These are phyloP conservation scores for Eretmocerus hayati DNA, from an alignment of 2,888 invertebrate genomes.

Conservation along the genomic window DNA sequence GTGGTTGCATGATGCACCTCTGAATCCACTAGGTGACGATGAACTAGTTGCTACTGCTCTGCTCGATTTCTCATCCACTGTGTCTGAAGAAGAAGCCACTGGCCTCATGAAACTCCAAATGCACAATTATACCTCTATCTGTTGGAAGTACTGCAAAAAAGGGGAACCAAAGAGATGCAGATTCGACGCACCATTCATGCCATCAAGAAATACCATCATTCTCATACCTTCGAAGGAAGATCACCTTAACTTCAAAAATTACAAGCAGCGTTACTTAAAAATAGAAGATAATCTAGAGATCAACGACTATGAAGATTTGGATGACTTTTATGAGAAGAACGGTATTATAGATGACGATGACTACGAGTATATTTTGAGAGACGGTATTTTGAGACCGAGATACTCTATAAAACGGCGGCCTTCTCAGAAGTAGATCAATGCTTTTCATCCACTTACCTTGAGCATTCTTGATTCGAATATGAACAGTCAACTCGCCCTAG, in stretches of 20 bases:
- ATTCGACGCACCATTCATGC: too few species aligned
- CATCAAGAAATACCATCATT: conserved; percentile 18
- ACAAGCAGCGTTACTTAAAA: neutral
- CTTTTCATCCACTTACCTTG: too few species aligned
- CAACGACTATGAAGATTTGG: neutral
- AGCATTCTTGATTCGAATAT: too few species aligned
- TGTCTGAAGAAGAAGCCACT: conserved; percentile 19
- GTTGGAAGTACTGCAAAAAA: conserved; percentile 27
- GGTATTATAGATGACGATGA: too few species aligned
- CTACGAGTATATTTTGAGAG: too few species aligned
- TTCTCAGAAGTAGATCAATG: too few species aligned
- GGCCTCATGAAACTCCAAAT: conserved; percentile 28
- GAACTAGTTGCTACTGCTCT: conserved; percentile 18
- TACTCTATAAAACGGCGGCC: too few species aligned
- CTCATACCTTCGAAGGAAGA: conserved; percentile 21
- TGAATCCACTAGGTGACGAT: conserved; percentile 18
- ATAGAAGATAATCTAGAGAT: conserved; percentile 2
- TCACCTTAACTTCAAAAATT: conserved; percentile 1
- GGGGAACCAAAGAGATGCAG: conserved; percentile 27
- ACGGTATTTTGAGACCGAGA: too few species aligned
- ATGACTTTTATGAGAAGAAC: too few species aligned
- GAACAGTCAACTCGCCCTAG: too few species aligned
- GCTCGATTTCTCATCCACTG: conserved; percentile 2
- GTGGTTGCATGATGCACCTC: conserved; percentile 23
- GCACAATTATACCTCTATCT: conserved; percentile 33